phyloP scores from a whole-genome alignment of 2,888 invertebrate genomes.

The Nomada ferruginata region DNA sequence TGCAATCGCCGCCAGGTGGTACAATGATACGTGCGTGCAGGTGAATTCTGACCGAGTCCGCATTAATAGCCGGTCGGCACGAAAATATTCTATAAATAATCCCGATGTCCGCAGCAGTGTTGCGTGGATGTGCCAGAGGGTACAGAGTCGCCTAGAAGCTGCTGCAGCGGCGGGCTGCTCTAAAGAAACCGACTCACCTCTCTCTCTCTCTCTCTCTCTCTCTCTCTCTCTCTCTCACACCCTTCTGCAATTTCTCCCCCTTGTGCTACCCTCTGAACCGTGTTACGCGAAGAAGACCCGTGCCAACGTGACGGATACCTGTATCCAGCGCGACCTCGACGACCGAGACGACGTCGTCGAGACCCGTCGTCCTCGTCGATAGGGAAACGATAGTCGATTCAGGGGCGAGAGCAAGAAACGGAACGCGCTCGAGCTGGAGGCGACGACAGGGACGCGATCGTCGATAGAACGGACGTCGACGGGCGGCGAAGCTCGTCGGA shows the following conservation, averaged over 20 bases:
- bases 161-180: constrained; percentile 62
- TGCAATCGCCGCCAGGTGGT: constrained; percentile 43
- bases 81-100: constrained; percentile 68
- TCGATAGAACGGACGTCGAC: constrained; percentile 23
- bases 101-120: constrained; percentile 52
- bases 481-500: constrained; percentile 19
- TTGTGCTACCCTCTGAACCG: constrained; percentile 16
- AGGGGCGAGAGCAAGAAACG: not conserved
- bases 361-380: not conserved
- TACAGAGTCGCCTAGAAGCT: constrained; percentile 69
- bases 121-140: constrained; percentile 50
- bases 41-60: constrained; percentile 48
- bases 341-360: not conserved
- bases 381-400: not conserved
- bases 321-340: not conserved
- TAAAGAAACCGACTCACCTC: constrained; percentile 28
- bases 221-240: constrained; percentile 24
- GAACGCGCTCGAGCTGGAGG: constrained; percentile 11
- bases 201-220: constrained; percentile 25
- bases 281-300: constrained; percentile 11
- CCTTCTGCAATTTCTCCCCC: constrained; percentile 19
- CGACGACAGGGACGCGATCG: constrained; percentile 22
- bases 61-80: constrained; percentile 49
- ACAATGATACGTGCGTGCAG: constrained; percentile 46
- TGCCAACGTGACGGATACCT: constrained; percentile 1